Evolutionary conservation across 1,140 invertebrate genomes (phyloP).

Genomic region (Drosophila pruinosa): DNA sequence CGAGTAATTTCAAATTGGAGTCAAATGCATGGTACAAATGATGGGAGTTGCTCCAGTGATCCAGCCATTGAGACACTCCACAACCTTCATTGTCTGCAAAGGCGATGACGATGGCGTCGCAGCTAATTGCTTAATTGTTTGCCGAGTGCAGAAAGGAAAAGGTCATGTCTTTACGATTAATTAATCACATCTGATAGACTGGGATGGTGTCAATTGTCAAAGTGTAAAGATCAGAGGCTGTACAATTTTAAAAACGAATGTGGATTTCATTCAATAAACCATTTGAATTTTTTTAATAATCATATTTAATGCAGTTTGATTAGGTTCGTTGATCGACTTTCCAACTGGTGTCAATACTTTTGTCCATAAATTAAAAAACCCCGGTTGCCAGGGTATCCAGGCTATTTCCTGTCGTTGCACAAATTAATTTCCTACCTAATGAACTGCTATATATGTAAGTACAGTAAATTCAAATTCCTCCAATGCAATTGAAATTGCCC

Average conservation of each 20-base stretch:
- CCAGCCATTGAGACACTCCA: neutral
- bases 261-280: no score
- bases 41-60: constrained; percentile 15
- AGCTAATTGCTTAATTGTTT: constrained; percentile 67
- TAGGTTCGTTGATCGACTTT: no score
- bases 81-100: constrained; percentile 43
- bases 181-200: constrained; percentile 15
- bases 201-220: neutral
- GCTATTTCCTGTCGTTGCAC: neutral
- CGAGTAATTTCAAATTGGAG: constrained; percentile 45
- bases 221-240: neutral
- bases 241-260: neutral
- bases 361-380: neutral
- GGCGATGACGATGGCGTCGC: constrained; percentile 21
- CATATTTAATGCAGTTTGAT: no score
- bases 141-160: constrained; percentile 38
- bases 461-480: neutral
- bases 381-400: neutral
- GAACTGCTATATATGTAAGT: neutral
- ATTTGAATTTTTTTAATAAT: no score
- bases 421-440: neutral
- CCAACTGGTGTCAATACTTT: neutral
- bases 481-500: neutral
- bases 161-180: constrained; percentile 45
- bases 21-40: constrained; percentile 13